phyloP scores from a whole-genome alignment of 2,888 invertebrate species.

The Drosophila hamatofila region DNA sequence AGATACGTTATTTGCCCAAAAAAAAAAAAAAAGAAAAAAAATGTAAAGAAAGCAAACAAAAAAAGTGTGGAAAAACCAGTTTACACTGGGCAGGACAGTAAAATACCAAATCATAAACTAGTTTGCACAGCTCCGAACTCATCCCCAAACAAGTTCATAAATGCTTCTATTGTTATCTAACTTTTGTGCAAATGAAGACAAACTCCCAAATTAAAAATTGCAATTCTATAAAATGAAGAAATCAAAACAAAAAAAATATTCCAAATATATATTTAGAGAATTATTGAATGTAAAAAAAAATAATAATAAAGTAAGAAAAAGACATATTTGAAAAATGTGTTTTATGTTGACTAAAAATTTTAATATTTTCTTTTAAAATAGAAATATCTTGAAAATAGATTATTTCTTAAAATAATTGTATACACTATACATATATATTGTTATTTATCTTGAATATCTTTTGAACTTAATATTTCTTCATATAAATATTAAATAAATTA shows the following conservation, averaged over 20 bases:
- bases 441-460: too few relatives aligned
- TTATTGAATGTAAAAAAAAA: too few relatives aligned
- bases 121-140: conserved; percentile 6
- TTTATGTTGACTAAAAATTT: too few relatives aligned
- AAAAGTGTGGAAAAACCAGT: conserved; percentile 1
- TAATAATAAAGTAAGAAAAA: too few relatives aligned
- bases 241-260: not conserved
- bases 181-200: conserved; percentile 1
- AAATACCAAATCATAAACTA: conserved; percentile 1
- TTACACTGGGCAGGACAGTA: conserved; percentile 10
- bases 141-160: conserved; percentile 3
- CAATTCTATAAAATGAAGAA: not conserved
- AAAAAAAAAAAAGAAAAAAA: not conserved
- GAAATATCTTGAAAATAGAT: too few relatives aligned
- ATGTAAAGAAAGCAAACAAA: not conserved
- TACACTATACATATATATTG: too few relatives aligned
- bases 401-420: too few relatives aligned
- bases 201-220: conserved; percentile 4
- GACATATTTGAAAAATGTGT: too few relatives aligned
- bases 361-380: too few relatives aligned
- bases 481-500: too few relatives aligned
- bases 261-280: not conserved
- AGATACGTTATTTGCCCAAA: conserved; percentile 5
- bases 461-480: too few relatives aligned
- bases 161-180: conserved; percentile 9